Conservation (phyloP, 2,888 invertebrate genomes). For the Saturnia pavonia region DNA sequence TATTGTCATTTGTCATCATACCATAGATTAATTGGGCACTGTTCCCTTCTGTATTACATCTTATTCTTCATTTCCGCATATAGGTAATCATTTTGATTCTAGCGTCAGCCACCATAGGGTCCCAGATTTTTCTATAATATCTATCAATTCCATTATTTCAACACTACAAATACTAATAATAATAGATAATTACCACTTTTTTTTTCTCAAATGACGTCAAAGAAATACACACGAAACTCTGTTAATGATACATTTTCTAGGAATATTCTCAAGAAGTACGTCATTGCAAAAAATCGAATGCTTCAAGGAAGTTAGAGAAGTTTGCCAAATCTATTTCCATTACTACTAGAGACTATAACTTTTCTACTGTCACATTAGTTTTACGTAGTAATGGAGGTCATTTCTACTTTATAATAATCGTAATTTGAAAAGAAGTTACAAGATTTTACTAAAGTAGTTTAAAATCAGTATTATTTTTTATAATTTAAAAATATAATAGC, state of each 20-base stretch:
- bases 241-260: conserved; percentile 16
- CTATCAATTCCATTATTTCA: too few species aligned
- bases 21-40: too few species aligned
- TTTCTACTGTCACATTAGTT: conserved; percentile 43
- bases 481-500: too few species aligned
- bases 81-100: too few species aligned
- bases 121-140: too few species aligned
- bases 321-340: conserved; percentile 72
- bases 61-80: too few species aligned
- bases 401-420: conserved; percentile 20
- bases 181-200: too few species aligned
- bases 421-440: not conserved
- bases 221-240: not conserved
- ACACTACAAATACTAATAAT: too few species aligned
- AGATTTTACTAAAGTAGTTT: not conserved
- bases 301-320: conserved; percentile 64
- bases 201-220: not conserved
- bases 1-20: too few species aligned
- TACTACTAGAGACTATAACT: conserved; percentile 46
- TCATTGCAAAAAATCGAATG: conserved; percentile 47
- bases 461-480: too few species aligned
- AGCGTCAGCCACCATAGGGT: too few species aligned
- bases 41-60: too few species aligned
- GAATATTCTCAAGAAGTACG: conserved; percentile 32
- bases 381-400: conserved; percentile 39